phyloP scores from a whole-genome alignment of 64 coral and sea anemone species.

The Stylophora pistillata region DNA sequence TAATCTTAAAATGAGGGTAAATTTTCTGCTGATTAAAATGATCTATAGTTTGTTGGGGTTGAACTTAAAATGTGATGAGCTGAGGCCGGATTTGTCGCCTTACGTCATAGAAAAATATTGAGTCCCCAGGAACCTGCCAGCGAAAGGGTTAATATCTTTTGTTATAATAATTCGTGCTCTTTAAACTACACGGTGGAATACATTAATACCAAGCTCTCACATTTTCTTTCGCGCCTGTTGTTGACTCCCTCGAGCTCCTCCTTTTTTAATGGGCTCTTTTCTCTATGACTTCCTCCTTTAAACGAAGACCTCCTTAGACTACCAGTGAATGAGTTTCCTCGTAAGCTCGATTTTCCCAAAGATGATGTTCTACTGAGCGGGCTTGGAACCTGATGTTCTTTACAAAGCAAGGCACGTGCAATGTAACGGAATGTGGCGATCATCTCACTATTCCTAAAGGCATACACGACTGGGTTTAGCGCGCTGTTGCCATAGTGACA shows the following conservation, averaged over 20 bases:
- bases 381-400: neutral
- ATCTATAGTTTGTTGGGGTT: no score
- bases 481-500: constrained; percentile 53
- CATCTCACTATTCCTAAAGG: constrained; percentile 21
- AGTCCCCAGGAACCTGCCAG: no score
- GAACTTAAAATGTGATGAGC: no score
- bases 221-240: neutral
- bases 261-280: neutral
- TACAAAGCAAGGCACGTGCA: neutral
- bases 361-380: neutral
- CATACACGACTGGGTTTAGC: constrained; percentile 25
- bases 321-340: neutral
- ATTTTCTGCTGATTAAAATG: no score
- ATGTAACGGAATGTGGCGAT: constrained; percentile 15
- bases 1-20: no score
- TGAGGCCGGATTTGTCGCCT: no score
- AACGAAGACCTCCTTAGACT: neutral
- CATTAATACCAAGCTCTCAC: neutral
- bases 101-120: no score
- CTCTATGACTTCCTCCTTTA: neutral
- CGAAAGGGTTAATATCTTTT: no score
- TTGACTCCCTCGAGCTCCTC: neutral
- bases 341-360: neutral
- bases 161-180: neutral
- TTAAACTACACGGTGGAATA: constrained; percentile 10